phyloP scores from a whole-genome alignment of 2,797 vertebrate species.

The Pampus argenteus region DNA sequence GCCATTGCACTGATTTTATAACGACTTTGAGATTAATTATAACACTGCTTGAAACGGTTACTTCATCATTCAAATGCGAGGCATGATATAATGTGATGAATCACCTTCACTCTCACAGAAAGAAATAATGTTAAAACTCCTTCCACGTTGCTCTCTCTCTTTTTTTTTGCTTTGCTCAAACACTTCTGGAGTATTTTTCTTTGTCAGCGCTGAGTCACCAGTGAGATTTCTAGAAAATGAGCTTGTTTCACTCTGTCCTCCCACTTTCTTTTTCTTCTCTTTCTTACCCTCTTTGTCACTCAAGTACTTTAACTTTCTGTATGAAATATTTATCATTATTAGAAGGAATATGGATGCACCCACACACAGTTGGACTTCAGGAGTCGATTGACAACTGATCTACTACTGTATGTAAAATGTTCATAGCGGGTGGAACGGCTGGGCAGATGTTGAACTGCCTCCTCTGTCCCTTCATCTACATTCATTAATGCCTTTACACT shows the following conservation, averaged over 20 bases:
- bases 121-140: not conserved
- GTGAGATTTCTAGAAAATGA: conserved; percentile 1
- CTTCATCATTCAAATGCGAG: too few relatives aligned
- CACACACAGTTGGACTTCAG: too few relatives aligned
- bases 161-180: not conserved
- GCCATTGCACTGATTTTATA: not conserved
- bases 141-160: not conserved
- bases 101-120: not conserved
- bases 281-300: not conserved
- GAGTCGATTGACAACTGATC: not conserved
- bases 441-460: not conserved
- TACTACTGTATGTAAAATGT: not conserved
- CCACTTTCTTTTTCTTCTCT: not conserved
- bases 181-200: not conserved
- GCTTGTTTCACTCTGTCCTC: conserved; percentile 7
- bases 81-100: too few relatives aligned
- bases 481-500: not conserved
- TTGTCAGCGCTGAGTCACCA: conserved; percentile 9
- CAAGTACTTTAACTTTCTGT: conserved; percentile 1
- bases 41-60: too few relatives aligned
- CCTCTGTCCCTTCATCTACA: not conserved
- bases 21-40: too few relatives aligned
- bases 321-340: not conserved
- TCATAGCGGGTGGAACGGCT: not conserved
- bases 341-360: too few relatives aligned